Base-by-base conservation (phyloP, 1,140 invertebrate species). In the Pomacea maculata region DNA sequence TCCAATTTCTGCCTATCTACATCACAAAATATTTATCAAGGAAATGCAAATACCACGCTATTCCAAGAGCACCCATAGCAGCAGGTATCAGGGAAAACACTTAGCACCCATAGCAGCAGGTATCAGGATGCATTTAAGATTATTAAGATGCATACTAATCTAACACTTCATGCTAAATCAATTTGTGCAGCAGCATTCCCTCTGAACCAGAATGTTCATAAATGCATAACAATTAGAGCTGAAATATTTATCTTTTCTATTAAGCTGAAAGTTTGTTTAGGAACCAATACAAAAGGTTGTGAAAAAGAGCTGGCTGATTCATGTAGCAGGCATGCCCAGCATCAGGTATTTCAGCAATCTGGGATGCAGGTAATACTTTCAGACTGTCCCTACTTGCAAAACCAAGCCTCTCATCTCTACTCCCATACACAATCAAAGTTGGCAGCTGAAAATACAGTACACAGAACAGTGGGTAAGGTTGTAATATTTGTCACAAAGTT, bases 321-420 rank as follows among this genome's bases (percentile, higher is more conserved):
- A 92, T 83, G 83, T 93, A 93, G 72, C 89, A 90, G 45, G 92
- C 88, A 85, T 93, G 92, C 6, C 88, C 89, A 21, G 89, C 91
- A 65, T 90, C 87, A 54, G 87, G 86, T 55, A 92, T 84, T 65
- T 86, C 82, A 65, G 89, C 86, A 21, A 87, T 85, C 65, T 87
- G 87, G 75, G 87, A 88, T 15, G 87, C 87, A 8, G 90, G 91
- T 54, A 93, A 85, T 57, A 86, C 83, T 45, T 85, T 82, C 54
- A 93, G 81, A 83, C 91, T 84, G 29, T 88, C 79, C 0, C 82
- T 63, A 15, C 91, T 88, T 15, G 68, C n/a, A 21, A 83, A 80
- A 21, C 91, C 92, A 29, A 92, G 82, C 11, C 72, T 78, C 72
- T 82, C 84, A 82, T 93, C 92, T 54, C 88, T 89, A 70, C 86